These are phyloP conservation scores for Magallana angulata DNA, from an alignment of 1,140 invertebrate species.

Conservation along the genomic window DNA sequence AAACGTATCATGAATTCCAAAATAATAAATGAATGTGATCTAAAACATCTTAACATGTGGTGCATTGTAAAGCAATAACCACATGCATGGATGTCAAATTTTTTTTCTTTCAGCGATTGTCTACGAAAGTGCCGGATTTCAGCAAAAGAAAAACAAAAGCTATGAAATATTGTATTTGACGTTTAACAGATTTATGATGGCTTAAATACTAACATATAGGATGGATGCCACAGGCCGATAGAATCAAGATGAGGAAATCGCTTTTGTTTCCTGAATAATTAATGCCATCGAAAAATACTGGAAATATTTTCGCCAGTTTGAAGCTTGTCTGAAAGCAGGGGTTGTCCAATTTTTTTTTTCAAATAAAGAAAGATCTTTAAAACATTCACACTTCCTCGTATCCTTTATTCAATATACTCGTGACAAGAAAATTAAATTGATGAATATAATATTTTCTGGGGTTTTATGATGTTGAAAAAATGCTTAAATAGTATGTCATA, in stretches of 20 bases:
- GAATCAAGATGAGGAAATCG: conserved; percentile 17
- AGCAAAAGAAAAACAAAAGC: neutral
- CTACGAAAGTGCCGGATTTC: too few species aligned
- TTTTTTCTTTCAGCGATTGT: too few species aligned
- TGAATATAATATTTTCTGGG: too few species aligned
- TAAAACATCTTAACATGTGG: too few species aligned
- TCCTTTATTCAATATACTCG: neutral
- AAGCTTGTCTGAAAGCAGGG: neutral
- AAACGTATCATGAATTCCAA: too few species aligned
- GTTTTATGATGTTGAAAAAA: too few species aligned
- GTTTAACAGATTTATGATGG: conserved; percentile 13
- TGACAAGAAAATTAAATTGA: neutral
- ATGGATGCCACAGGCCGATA: conserved; percentile 13
- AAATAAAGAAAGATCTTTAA: too few species aligned
- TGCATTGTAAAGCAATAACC: too few species aligned
- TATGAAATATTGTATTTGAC: conserved; percentile 29
- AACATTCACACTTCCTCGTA: neutral
- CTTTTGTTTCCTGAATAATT: conserved; percentile 31
- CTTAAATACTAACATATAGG: neutral
- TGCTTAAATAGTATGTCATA: too few species aligned
- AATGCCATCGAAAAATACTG: conserved; percentile 13
- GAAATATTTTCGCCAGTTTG: neutral
- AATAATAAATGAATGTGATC: too few species aligned
- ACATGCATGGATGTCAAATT: too few species aligned
- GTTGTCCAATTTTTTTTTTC: neutral